Percentiles rank a stretch among this genome's conserved stretches.
phyloP scores from a whole-genome alignment of 2,797 vertebrate species.

The Catostomus latipinnis region DNA sequence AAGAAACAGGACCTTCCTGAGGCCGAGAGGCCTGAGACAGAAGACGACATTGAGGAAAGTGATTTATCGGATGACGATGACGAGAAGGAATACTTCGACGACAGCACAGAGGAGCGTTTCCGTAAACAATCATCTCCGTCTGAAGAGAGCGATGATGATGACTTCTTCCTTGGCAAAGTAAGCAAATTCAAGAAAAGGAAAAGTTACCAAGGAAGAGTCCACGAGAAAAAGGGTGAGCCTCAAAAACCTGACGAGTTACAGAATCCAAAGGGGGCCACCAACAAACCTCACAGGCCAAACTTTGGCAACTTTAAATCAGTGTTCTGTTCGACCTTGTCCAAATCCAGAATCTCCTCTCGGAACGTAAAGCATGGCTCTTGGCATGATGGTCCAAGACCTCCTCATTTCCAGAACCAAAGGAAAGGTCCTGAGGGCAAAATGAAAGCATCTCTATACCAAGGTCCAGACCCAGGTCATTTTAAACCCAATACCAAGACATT shows the following conservation, averaged over 20 bases:
- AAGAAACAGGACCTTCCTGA: slow-evolving; percentile 6
- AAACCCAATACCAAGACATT: slow-evolving; percentile 27
- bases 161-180: slow-evolving; percentile 95
- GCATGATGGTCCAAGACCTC: slow-evolving; percentile 41
- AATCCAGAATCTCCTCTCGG: slow-evolving; percentile 48
- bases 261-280: neutral
- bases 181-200: slow-evolving; percentile 85
- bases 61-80: slow-evolving; percentile 74
- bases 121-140: slow-evolving; percentile 88
- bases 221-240: slow-evolving; percentile 49
- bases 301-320: slow-evolving; percentile 76
- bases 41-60: slow-evolving; percentile 63
- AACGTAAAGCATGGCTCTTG: slow-evolving; percentile 44
- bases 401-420: slow-evolving; percentile 63
- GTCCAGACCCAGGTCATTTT: neutral
- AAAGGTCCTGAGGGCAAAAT: slow-evolving; percentile 31
- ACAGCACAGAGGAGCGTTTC: slow-evolving; percentile 97
- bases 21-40: slow-evolving; percentile 1
- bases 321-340: slow-evolving; percentile 85
- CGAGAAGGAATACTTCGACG: slow-evolving; percentile 91
- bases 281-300: slow-evolving; percentile 64
- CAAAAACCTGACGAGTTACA: slow-evolving; percentile 26
- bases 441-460: slow-evolving; percentile 37
- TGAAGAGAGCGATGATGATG: slow-evolving; percentile 85
- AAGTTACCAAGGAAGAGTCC: slow-evolving; percentile 52